Evolutionary conservation across 2,888 invertebrate species (phyloP), one percentile per base, ranked within the genome.

Genomic region (Xestia xanthographa): DNA sequence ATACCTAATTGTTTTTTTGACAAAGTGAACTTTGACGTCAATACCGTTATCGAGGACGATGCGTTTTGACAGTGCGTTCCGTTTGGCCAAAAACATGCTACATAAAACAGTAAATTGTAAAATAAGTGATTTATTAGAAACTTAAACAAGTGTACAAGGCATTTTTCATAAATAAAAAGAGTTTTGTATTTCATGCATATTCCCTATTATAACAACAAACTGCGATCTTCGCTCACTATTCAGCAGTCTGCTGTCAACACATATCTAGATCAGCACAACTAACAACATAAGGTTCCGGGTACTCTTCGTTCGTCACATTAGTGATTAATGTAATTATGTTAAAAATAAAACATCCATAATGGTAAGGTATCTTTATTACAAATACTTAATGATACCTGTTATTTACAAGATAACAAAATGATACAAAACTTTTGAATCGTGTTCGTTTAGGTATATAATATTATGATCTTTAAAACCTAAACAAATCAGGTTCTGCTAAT

Each of bases 331-430:
- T 26, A 26, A 56, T 68, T 26, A 8, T n/a, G 22, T 48, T 68
- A 43, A 66, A 85, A 91, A 88, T 91, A 90, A 94, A 94, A 94
- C 91, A 93, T 86, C 87, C 72, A 90, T 92, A 85, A 90, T 91
- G 90, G 91, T 93, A 94, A 91, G 92, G 92, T 95, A 94, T 93
- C 93, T 95, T 95, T 95, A 95, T 95, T 95, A 94, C 92, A 95
- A 94, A 93, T 92, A 92, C 91, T 93, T 91, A 92, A 91, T 77
- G 91, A 93, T 93, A 93, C 92, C 92, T 83, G 90, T 88, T 94
- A 93, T 93, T 92, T 93, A 95, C 93, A 94, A 88, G 86, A 91
- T 93, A 94, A 94, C 92, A 93, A 94, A 93, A 90, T 81, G 79
- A 91, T 93, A 93, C 89, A 93, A 92, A 91, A 86, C 79, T 87